A percentile compares a stretch with the other conserved stretches of the same genome.
These are phyloP conservation scores for Chaenocephalus aceratus DNA, from an alignment of 2,113 vertebrate species.

Conservation along the genomic window DNA sequence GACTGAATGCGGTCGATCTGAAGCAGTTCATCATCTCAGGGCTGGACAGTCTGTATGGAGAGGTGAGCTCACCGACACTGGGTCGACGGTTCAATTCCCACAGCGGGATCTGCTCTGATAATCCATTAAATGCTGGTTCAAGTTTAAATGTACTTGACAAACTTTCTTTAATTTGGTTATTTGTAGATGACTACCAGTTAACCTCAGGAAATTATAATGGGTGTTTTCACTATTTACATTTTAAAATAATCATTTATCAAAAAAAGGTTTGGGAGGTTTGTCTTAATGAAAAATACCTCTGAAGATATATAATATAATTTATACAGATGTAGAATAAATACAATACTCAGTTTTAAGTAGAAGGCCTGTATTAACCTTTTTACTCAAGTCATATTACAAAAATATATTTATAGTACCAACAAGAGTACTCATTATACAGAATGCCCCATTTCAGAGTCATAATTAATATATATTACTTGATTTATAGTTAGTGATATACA, in stretches of 20 bases:
- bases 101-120: background rate
- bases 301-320: background rate
- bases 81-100: background rate
- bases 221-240: background rate
- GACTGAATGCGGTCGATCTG: constrained; percentile 85
- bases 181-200: background rate
- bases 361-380: too few species aligned
- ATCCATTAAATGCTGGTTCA: background rate
- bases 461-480: too few species aligned
- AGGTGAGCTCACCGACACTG: constrained; percentile 79
- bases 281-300: too few species aligned
- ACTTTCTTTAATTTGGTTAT: background rate
- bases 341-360: too few species aligned
- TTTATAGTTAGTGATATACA: too few species aligned
- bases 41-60: constrained; percentile 89
- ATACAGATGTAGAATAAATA: background rate
- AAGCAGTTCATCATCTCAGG: constrained; percentile 90
- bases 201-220: background rate
- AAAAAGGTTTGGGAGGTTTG: too few species aligned
- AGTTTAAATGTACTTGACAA: too few species aligned
- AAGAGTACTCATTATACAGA: too few species aligned
- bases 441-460: too few species aligned
- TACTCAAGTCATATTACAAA: too few species aligned
- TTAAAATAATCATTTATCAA: too few species aligned
- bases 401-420: too few species aligned